These are phyloP conservation scores for Temnothorax unifasciatus DNA, from an alignment of 2,888 invertebrate genomes.

Conservation along the genomic window DNA sequence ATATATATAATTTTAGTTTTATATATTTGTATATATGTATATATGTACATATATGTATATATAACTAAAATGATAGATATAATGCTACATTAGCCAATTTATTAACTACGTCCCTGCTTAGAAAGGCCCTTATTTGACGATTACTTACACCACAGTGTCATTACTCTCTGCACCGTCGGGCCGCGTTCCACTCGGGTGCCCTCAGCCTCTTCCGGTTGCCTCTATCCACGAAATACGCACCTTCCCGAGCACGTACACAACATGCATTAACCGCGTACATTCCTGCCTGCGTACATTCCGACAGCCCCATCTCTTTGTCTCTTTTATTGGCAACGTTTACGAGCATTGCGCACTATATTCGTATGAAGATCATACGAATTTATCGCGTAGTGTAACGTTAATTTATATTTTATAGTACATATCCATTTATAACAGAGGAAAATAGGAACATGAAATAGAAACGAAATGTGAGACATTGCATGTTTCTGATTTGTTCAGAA, in stretches of 20 bases:
- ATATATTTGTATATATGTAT: not conserved
- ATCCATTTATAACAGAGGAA: conserved; percentile 5
- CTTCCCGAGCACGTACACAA: conserved; percentile 49
- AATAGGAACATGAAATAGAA: not conserved
- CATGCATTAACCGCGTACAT: conserved; percentile 52
- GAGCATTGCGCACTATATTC: not conserved
- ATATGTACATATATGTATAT: no score
- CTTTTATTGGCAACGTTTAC: conserved; percentile 50
- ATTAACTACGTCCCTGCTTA: conserved; percentile 40
- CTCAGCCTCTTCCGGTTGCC: conserved; percentile 64
- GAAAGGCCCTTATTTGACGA: conserved; percentile 52
- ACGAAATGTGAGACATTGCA: not conserved
- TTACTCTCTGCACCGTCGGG: conserved; percentile 62
- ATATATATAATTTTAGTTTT: not conserved
- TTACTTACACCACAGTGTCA: conserved; percentile 62
- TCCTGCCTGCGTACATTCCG: conserved; percentile 35
- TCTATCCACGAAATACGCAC: conserved; percentile 65
- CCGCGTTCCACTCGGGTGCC: conserved; percentile 64
- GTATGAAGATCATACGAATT: conserved; percentile 42
- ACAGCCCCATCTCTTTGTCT: conserved; percentile 51
- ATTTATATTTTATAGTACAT: not conserved
- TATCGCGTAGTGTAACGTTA: conserved; percentile 9
- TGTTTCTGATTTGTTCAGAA: not conserved
- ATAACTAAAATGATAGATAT: not conserved
- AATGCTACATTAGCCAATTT: conserved; percentile 22